Evolutionary conservation across 2,797 vertebrate genomes (phyloP), one percentile per base, ranked within the genome.

Genomic region (Tragopan temminckii): DNA sequence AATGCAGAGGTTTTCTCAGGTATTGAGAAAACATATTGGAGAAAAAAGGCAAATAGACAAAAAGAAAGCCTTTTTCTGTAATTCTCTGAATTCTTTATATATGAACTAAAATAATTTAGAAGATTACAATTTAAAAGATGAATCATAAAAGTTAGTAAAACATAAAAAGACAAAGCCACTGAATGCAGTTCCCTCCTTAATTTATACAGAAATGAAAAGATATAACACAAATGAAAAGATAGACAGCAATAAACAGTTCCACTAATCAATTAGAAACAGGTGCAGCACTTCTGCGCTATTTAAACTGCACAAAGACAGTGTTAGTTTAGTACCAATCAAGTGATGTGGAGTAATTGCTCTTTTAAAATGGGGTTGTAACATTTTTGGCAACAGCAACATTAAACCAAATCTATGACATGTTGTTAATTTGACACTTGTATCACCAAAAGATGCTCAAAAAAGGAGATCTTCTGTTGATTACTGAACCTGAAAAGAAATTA

Each of bases 291-390:
- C n/a, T 33, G 70, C 69, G 80, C 59, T 92, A 87, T 93, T 95
- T 91, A 89, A 97, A 92, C 46, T 91, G 43, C 67, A 90, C 70
- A 83, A 94, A 87, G 79, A 77, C 86, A 55, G 12, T 89, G 48
- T 81, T 89, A 80, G 72, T 93, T 93, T 94, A 92, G 36, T 88
- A 93, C 94, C 79, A 93, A 64, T 95, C 71, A 96, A 92, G 94
- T 96, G 94, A 92, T 97, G 93, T 90, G 85, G 63, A 87, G 94
- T 94, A 96, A 96, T 95, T 97, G 64, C 80, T 81, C 81, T 96
- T 96, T 95, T 83, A 94, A 96, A 97, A 93, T 72, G 45, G 69
- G 85, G 87, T 92, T 96, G 89, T 91, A 75, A 95, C 93, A 95
- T 88, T 83, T 45, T 74, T 94, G 81, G 70, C 76, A 88, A 91